Base-by-base conservation (phyloP, 1,140 invertebrate genomes). In the Ostrea denselamellosa region DNA sequence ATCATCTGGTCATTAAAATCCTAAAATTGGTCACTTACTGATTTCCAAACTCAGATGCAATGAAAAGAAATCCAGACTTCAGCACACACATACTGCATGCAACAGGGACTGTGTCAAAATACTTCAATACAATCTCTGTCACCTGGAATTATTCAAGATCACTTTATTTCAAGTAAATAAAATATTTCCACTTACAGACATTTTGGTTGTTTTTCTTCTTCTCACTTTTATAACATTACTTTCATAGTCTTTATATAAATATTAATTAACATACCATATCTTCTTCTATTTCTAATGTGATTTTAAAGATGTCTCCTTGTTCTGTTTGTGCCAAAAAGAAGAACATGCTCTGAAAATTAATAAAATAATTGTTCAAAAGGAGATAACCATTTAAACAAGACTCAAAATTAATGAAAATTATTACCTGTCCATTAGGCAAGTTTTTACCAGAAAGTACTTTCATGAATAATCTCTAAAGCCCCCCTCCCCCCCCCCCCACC, bases 31-130 rank as follows among this genome's bases (percentile, higher is more conserved):
- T 19, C 34, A 97, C 97, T 97, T 96, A 99, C 98, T 99, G 99
- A 95, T 99, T 99, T 90, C 99, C 99, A 97, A 99, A 99, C 96
- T 99, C 99, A 81, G 98, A 98, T 7, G 98, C 99, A 10, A 99
- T 98, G 96, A 99, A 99, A 0, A 99, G 95, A 94, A 99, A 99
- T 7, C 99, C 99, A 88, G 99, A 99, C 94, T 99, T 99, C 8
- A 99, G 95, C 34, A 99, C 99, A 96, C 98, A 99, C 97, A 99
- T 98, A 2, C 98, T 96, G 2, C 97, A 96, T 0, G 99, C 98
- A 7, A 99, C 98, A 22, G 99, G 98, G 4, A 99, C 98, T 25
- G 99, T 99, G 93, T 99, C 99, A 95, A 99, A 99, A 95, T 99
- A 99, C 94, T 99, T 99, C 0, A 99, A 95, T 93, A 99, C 98